Evolutionary conservation across 2,797 vertebrate genomes (phyloP).

Genomic region (Betta splendens): DNA sequence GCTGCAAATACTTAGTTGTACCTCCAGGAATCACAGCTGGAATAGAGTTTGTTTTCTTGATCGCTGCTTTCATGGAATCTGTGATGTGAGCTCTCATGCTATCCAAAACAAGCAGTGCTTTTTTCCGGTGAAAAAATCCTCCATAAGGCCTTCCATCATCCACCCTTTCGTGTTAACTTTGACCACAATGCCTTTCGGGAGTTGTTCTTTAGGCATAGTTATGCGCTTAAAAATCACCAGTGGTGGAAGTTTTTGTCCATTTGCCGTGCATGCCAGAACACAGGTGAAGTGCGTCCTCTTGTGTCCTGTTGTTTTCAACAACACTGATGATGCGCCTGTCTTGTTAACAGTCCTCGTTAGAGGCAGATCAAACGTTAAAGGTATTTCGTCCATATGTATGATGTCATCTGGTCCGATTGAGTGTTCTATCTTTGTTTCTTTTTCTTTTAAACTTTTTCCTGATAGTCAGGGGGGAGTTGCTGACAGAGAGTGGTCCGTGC

Average conservation of each 20-base stretch:
- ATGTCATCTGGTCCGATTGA: constrained; percentile 12
- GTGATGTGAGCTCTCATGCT: constrained; percentile 36
- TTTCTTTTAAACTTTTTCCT: neutral
- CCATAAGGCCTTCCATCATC: constrained; percentile 12
- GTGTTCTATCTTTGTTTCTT: constrained; percentile 29
- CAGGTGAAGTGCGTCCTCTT: too few species aligned
- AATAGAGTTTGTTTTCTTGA: too few species aligned
- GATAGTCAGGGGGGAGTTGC: constrained; percentile 4
- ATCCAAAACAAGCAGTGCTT: constrained; percentile 25
- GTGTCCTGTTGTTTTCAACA: constrained; percentile 16
- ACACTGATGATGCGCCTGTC: constrained; percentile 11
- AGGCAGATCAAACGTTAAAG: constrained; percentile 15
- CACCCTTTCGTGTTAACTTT: constrained; percentile 33
- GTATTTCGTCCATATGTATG: too few species aligned
- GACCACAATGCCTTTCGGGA: neutral
- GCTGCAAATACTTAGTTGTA: constrained; percentile 22
- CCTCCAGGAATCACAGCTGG: constrained; percentile 10
- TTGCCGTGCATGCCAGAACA: constrained; percentile 25
- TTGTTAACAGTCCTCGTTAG: constrained; percentile 20
- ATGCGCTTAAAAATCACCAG: constrained; percentile 30
- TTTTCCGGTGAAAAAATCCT: neutral
- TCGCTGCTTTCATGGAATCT: constrained; percentile 36
- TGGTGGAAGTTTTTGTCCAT: constrained; percentile 9
- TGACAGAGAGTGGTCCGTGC: too few species aligned
- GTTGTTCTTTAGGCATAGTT: constrained; percentile 2